These are phyloP conservation scores for Agrypnia vestita DNA, from an alignment of 1,140 invertebrate genomes.

Conservation along the genomic window DNA sequence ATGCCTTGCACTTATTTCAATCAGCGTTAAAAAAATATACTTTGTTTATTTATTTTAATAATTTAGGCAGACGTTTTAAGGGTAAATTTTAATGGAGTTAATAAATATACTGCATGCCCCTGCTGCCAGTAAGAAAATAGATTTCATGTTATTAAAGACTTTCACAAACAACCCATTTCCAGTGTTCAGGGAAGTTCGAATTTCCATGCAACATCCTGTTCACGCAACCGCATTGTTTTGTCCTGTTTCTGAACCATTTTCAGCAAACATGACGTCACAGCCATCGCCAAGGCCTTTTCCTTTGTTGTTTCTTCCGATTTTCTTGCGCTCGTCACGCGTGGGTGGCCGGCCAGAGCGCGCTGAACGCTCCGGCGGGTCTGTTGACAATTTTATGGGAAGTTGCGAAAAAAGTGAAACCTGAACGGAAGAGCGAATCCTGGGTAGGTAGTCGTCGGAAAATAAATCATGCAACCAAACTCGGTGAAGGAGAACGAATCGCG, in stretches of 20 bases:
- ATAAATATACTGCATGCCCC: too few species aligned
- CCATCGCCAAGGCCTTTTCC: background rate
- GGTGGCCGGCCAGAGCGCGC: background rate
- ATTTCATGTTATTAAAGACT: too few species aligned
- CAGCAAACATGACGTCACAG: background rate
- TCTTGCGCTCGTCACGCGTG: background rate
- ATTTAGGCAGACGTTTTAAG: too few species aligned
- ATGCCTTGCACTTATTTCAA: too few species aligned
- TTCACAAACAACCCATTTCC: too few species aligned
- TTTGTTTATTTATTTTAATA: too few species aligned
- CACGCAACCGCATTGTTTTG: too few species aligned
- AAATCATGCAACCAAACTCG: constrained; percentile 5
- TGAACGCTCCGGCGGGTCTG: constrained; percentile 30
- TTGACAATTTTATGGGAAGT: constrained; percentile 55
- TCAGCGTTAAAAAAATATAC: too few species aligned
- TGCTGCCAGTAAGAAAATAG: too few species aligned
- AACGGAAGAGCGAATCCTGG: constrained; percentile 37
- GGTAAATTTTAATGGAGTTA: too few species aligned
- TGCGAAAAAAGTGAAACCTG: constrained; percentile 56
- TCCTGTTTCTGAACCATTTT: constrained; percentile 15
- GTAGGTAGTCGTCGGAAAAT: constrained; percentile 3
- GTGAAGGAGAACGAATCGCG: constrained; percentile 11
- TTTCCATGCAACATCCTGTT: too few species aligned
- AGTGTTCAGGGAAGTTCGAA: too few species aligned
- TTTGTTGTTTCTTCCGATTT: background rate